These are phyloP conservation scores for Cryptomyrus ogoouensis DNA, from an alignment of 2,113 vertebrate genomes.

Conservation along the genomic window DNA sequence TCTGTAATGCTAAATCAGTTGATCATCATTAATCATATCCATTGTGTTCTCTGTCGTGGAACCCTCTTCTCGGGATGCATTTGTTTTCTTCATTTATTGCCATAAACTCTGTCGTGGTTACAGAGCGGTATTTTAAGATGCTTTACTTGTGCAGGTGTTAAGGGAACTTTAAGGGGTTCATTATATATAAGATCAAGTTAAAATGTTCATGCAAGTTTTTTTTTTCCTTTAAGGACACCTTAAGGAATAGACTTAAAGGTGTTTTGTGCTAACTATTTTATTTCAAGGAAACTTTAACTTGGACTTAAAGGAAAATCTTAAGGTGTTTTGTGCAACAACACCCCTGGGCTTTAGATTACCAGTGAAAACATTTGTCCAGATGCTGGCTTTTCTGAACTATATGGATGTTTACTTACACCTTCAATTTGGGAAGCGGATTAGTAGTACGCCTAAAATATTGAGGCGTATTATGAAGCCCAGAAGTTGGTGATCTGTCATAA, in stretches of 20 bases:
- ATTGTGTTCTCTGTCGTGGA: not conserved
- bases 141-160: not conserved
- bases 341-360: not conserved
- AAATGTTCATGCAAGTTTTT: too few relatives aligned
- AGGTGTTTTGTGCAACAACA: not conserved
- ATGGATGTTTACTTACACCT: not conserved
- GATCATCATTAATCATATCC: not conserved
- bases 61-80: not conserved
- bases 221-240: not conserved
- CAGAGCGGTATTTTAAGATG: not conserved
- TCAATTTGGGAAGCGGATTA: not conserved
- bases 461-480: not conserved
- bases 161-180: not conserved
- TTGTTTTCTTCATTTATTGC: not conserved
- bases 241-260: not conserved
- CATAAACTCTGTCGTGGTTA: not conserved
- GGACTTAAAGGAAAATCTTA: not conserved
- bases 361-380: not conserved
- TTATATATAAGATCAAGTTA: not conserved
- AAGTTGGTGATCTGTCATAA: not conserved
- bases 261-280: not conserved
- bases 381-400: not conserved
- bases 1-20: not conserved
- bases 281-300: not conserved
- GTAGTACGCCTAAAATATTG: not conserved